Evolutionary conservation across 2,888 invertebrate genomes (phyloP).

Genomic region (Elysia crispata): DNA sequence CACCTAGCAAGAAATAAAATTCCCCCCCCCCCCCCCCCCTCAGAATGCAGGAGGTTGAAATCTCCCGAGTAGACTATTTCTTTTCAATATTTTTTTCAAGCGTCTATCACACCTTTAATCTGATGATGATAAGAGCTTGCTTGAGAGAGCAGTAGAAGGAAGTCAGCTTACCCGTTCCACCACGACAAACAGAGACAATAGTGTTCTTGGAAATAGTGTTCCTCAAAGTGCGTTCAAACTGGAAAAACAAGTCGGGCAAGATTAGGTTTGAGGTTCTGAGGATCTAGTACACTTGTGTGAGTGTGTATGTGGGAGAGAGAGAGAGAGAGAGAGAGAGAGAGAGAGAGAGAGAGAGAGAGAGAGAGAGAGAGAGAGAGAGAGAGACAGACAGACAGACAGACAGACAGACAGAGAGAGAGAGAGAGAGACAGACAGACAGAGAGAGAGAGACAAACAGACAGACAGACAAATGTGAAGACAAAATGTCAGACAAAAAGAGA

Average conservation of each 20-base stretch:
- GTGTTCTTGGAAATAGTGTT: slow-evolving; percentile 91
- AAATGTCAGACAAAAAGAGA: not conserved
- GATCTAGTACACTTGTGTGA: no score
- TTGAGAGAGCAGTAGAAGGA: no score
- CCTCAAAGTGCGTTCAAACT: slow-evolving; percentile 94
- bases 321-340: not conserved
- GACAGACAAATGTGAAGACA: not conserved
- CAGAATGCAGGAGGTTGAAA: no score
- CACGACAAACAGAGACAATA: slow-evolving; percentile 84
- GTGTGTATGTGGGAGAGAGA: not conserved
- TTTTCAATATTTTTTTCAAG: no score
- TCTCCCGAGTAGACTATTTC: no score
- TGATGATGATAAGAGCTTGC: no score
- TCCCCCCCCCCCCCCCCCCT: no score
- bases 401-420: not conserved
- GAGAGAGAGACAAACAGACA: not conserved
- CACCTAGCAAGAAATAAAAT: no score
- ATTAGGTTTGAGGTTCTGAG: no score
- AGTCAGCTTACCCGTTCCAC: slow-evolving; percentile 62
- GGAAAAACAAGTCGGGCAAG: slow-evolving; percentile 48
- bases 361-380: not conserved
- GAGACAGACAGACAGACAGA: not conserved
- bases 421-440: not conserved
- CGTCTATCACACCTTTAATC: no score
- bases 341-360: not conserved